A percentile compares a stretch with the other conserved stretches of the same genome.
Evolutionary conservation across 2,113 vertebrate genomes (phyloP).

Genomic region (Ceratotherium simum): DNA sequence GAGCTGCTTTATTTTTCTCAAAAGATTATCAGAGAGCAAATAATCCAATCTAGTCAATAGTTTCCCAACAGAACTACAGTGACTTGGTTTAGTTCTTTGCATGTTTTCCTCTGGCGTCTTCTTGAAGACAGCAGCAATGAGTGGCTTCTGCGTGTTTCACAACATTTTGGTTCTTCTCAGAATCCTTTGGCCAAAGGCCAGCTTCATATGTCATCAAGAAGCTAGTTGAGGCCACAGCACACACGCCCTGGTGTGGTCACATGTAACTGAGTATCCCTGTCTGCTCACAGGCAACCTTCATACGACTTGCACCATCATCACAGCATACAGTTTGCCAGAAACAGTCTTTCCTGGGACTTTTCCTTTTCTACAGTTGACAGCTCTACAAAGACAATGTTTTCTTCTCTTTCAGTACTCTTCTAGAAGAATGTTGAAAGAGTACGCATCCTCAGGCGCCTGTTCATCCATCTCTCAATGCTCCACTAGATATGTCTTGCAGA

Average conservation of each 20-base stretch:
- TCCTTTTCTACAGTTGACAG: neutral
- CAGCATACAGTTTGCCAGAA: neutral
- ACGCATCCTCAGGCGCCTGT: neutral
- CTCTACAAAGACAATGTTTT: neutral
- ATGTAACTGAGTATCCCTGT: neutral
- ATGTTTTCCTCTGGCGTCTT: neutral
- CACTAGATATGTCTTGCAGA: neutral
- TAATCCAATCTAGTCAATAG: neutral
- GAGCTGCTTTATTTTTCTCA: neutral
- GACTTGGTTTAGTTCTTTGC: neutral
- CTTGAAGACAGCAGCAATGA: neutral
- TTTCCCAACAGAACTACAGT: neutral
- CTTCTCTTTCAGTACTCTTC: neutral
- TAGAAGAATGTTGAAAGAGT: neutral
- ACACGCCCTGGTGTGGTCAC: neutral
- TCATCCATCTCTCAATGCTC: neutral
- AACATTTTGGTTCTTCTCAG: conserved; percentile 23
- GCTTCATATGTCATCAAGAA: conserved; percentile 60
- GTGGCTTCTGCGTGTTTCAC: conserved; percentile 13
- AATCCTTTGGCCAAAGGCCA: conserved; percentile 35
- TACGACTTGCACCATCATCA: neutral
- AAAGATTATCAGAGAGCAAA: neutral
- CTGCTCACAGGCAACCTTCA: neutral
- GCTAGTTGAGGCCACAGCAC: conserved; percentile 27
- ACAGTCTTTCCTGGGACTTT: neutral